phyloP scores from a whole-genome alignment of 2,797 vertebrate genomes.

The Lagocephalus sceleratus region DNA sequence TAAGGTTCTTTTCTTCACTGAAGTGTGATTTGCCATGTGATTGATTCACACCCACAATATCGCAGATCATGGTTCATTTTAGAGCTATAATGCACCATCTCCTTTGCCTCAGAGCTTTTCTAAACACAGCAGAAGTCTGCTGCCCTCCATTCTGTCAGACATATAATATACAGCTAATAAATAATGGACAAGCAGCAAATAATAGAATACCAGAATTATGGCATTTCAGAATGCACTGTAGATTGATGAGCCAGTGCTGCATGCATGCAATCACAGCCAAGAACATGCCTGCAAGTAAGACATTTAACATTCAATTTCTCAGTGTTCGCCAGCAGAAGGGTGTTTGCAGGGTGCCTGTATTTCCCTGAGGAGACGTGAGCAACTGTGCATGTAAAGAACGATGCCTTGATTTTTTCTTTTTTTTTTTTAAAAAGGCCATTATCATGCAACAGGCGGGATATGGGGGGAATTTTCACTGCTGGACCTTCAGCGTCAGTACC shows the following conservation, averaged over 20 bases:
- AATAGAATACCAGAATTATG: slow-evolving; percentile 48
- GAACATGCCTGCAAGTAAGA: slow-evolving; percentile 39
- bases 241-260: slow-evolving; percentile 41
- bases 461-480: background rate
- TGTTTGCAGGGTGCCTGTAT: slow-evolving; percentile 16
- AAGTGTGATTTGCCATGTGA: slow-evolving; percentile 41
- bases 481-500: background rate
- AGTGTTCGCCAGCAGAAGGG: slow-evolving; percentile 27
- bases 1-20: slow-evolving; percentile 35
- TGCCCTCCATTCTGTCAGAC: slow-evolving; percentile 28
- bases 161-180: slow-evolving; percentile 57
- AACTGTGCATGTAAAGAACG: slow-evolving; percentile 22
- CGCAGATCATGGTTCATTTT: slow-evolving; percentile 37
- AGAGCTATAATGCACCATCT: slow-evolving; percentile 24
- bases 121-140: slow-evolving; percentile 33
- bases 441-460: slow-evolving; percentile 3
- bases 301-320: slow-evolving; percentile 36
- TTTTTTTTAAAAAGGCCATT: slow-evolving; percentile 1
- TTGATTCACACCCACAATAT: slow-evolving; percentile 34
- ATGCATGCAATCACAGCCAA: slow-evolving; percentile 31
- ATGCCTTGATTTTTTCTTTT: background rate
- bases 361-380: slow-evolving; percentile 28
- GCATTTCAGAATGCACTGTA: slow-evolving; percentile 36
- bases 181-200: slow-evolving; percentile 61
- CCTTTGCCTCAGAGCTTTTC: slow-evolving; percentile 33